phyloP scores from a whole-genome alignment of 2,888 invertebrate species.

The Drosophila subsilvestris region DNA sequence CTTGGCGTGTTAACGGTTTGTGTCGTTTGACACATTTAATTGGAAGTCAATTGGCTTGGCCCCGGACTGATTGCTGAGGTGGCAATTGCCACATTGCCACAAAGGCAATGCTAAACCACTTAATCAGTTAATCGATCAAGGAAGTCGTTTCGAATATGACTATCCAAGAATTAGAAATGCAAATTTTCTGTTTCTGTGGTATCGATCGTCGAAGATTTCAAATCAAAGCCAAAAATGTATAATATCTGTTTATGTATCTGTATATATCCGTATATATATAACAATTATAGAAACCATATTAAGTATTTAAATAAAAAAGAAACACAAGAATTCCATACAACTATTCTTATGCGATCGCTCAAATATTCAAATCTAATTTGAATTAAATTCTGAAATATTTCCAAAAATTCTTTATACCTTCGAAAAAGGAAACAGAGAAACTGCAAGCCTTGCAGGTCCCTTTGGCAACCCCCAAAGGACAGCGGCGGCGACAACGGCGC shows the following conservation, averaged over 20 bases:
- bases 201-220: background rate
- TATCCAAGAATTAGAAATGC: constrained; percentile 24
- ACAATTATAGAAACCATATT: too few relatives aligned
- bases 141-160: constrained; percentile 25
- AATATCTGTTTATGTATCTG: too few relatives aligned
- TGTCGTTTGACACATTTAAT: constrained; percentile 64
- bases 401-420: background rate
- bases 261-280: too few relatives aligned
- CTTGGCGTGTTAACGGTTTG: constrained; percentile 41
- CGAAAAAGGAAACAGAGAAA: background rate
- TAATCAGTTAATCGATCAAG: constrained; percentile 38
- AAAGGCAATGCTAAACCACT: constrained; percentile 26
- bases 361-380: background rate
- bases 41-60: constrained; percentile 68
- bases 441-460: background rate
- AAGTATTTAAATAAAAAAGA: background rate
- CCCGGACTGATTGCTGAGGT: constrained; percentile 39
- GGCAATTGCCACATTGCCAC: constrained; percentile 34
- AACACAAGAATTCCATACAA: background rate
- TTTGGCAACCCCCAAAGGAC: constrained; percentile 32
- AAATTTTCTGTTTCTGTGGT: background rate
- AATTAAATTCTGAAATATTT: background rate
- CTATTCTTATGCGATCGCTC: background rate
- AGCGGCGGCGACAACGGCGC: constrained; percentile 65
- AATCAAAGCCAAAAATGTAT: background rate